Evolutionary conservation across 1,140 invertebrate genomes (phyloP), one percentile per base, ranked within the genome.

Genomic region (Ridgeia piscesae): DNA sequence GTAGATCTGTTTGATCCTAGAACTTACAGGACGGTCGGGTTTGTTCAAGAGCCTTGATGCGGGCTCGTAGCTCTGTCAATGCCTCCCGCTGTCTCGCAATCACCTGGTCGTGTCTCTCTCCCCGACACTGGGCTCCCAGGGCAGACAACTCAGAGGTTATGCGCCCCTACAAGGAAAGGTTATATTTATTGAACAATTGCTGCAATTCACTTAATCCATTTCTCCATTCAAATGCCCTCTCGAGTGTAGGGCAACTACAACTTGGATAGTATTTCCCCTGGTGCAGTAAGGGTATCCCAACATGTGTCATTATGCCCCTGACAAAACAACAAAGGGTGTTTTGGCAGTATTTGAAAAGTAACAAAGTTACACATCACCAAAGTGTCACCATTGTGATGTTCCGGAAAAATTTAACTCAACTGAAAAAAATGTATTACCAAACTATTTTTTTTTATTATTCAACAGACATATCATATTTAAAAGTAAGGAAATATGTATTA

Each of bases 101-200:
- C 33, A 96, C 95, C 91, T 95, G 95, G 91, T 96, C 95, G 93
- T 96, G 96, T 35, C 96, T 92, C 92, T 96, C 96, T 6, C 96
- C 96, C 35, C 95, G 94, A 93, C 96, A 96, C 91, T 95, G 95
- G 35, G 95, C 95, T 34, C 96, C 96, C 34, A 95, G 93, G 88
- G 95, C 94, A 35, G 95, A 94, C 92, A 96, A 92, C 93, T 96
- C 95, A 89, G 95, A 95, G 33, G 93, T 94, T 21, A 94, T 94
- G 35, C 93, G 93, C 88, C 93, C 93, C 92, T 93, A 34, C 14
- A 58, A 91, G 35, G 4, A 14, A 90, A 11, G 58, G 58, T 77
- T 21, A 77, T 21, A 77, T 31, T 27, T 77, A 77, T 4, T 4
- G 27, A 77, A 90, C 0, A 90, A 34, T 6, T 90, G 6, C 35